These are phyloP conservation scores for Triplophysa tibetana DNA, from an alignment of 2,113 vertebrate species.

Conservation along the genomic window DNA sequence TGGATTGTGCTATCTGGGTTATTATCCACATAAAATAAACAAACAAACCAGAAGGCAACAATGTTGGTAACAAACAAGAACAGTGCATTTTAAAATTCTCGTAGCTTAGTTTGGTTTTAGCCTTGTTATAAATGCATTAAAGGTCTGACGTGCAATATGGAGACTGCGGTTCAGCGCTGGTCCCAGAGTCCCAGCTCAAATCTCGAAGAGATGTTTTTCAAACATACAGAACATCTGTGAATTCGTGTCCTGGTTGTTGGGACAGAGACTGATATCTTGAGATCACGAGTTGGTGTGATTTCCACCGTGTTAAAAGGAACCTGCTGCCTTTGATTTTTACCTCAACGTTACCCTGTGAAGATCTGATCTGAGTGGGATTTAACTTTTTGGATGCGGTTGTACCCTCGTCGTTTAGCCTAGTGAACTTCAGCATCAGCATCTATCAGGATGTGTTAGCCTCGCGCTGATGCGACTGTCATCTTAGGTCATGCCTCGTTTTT, in stretches of 20 bases:
- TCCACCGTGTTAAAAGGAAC: background rate
- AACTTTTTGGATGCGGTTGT: too few species aligned
- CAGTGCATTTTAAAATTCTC: background rate
- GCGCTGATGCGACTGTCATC: too few species aligned
- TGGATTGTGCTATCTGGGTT: too few species aligned
- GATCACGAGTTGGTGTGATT: constrained; percentile 10
- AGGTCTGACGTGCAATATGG: constrained; percentile 10
- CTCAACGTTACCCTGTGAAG: background rate
- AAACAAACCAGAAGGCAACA: background rate
- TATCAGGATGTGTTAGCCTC: background rate
- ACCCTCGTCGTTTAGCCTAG: too few species aligned
- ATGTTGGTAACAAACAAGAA: background rate
- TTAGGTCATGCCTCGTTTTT: background rate
- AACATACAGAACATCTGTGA: constrained; percentile 15
- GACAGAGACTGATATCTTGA: constrained; percentile 8
- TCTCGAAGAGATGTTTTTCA: constrained; percentile 46
- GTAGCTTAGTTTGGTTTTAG: background rate
- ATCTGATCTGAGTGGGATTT: too few species aligned
- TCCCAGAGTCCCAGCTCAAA: constrained; percentile 53
- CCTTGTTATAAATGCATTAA: constrained; percentile 58
- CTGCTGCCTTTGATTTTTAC: background rate
- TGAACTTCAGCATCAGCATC: background rate
- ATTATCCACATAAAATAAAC: background rate
- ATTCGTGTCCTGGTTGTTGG: background rate
- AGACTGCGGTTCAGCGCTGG: constrained; percentile 32